Evolutionary conservation across 2,113 vertebrate genomes (phyloP).

Genomic region (Saccopteryx bilineata): DNA sequence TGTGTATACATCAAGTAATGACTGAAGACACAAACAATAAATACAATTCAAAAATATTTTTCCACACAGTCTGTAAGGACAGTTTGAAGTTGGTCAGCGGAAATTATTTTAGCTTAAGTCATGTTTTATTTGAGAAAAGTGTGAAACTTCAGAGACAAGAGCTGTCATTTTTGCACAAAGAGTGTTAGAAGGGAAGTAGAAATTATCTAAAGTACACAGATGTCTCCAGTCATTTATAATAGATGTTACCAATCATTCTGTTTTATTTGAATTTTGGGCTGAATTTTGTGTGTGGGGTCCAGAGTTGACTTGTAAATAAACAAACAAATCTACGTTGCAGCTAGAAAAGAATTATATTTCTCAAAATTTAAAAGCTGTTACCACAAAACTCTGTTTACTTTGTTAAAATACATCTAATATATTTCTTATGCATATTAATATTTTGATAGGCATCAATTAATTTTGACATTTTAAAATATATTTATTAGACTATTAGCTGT

Average conservation of each 20-base stretch:
- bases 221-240: constrained; percentile 61
- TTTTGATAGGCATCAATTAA: constrained; percentile 17
- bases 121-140: constrained; percentile 70
- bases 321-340: neutral
- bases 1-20: neutral
- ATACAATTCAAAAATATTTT: constrained; percentile 18
- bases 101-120: constrained; percentile 54
- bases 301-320: constrained; percentile 60
- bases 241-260: constrained; percentile 70
- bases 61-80: constrained; percentile 40
- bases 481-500: constrained; percentile 1
- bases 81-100: constrained; percentile 56
- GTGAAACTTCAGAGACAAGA: constrained; percentile 67
- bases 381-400: neutral
- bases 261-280: constrained; percentile 78
- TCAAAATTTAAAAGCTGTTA: constrained; percentile 60
- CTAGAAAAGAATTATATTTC: constrained; percentile 64
- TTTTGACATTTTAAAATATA: constrained; percentile 13
- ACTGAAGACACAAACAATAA: neutral
- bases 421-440: neutral
- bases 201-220: constrained; percentile 69
- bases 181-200: constrained; percentile 47
- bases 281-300: constrained; percentile 58
- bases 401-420: constrained; percentile 44
- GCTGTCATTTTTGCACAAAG: constrained; percentile 76